Percentiles rank a stretch among this genome's conserved stretches.
phyloP scores from a whole-genome alignment of 2,113 vertebrate genomes.

The Cavia aperea region DNA sequence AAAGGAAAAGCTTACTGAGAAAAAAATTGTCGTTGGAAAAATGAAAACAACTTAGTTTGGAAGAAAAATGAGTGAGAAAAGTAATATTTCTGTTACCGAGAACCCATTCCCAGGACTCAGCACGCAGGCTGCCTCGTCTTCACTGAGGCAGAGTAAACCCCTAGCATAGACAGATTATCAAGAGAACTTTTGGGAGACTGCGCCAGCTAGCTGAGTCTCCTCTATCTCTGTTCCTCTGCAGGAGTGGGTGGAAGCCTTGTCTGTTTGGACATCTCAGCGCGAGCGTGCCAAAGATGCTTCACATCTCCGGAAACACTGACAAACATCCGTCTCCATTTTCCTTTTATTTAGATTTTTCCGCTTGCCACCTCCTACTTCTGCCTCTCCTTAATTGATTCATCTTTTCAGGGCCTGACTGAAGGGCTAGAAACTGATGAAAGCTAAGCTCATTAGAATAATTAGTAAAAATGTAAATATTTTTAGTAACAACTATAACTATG shows the following conservation, averaged over 20 bases:
- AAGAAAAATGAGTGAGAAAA: neutral
- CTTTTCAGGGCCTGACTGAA: conserved; percentile 3
- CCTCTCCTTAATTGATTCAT: neutral
- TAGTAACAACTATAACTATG: neutral
- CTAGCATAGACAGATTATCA: neutral
- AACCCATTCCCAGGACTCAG: neutral
- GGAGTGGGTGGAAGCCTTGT: neutral
- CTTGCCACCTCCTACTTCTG: too few species aligned
- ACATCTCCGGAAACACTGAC: neutral
- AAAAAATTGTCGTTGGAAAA: neutral
- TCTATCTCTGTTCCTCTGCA: neutral
- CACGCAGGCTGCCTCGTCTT: rapidly evolving
- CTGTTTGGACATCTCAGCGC: neutral
- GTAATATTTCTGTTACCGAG: too few species aligned
- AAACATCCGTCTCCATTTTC: neutral
- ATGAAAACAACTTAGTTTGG: neutral
- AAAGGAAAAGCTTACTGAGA: neutral
- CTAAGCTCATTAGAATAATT: neutral
- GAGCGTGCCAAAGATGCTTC: neutral
- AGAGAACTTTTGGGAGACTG: neutral
- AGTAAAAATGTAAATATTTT: neutral
- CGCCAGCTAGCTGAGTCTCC: neutral
- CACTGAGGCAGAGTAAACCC: rapidly evolving
- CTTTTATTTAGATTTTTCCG: neutral
- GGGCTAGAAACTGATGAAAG: neutral